These are phyloP conservation scores for Limnephilus lunatus DNA, from an alignment of 2,888 invertebrate species.

Conservation along the genomic window DNA sequence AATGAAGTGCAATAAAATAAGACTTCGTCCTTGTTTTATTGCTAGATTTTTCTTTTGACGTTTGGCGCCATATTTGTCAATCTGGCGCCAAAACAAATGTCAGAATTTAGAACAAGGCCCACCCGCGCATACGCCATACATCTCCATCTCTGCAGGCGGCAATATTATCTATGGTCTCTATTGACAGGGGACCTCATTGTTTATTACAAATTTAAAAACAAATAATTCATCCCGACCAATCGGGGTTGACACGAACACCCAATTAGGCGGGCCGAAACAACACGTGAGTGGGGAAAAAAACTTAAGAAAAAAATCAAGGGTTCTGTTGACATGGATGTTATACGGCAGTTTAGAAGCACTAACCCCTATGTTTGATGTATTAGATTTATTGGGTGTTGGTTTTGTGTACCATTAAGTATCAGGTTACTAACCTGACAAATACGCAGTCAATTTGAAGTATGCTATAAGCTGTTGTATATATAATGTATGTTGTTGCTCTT, in stretches of 20 bases:
- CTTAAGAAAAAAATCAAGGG: slow-evolving; percentile 16
- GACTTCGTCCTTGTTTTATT: background rate
- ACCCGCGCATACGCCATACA: slow-evolving; percentile 34
- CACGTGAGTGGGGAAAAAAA: background rate
- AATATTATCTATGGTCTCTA: background rate
- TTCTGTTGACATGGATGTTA: slow-evolving; percentile 16
- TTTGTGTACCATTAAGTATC: background rate
- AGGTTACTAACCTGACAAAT: background rate
- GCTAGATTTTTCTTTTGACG: background rate
- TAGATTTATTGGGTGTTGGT: background rate
- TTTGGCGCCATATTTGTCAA: slow-evolving; percentile 13
- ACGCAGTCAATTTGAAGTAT: background rate
- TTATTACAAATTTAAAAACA: slow-evolving; percentile 20
- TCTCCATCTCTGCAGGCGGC: slow-evolving; percentile 9
- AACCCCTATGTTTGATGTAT: slow-evolving; percentile 1
- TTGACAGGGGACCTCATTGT: slow-evolving; percentile 36
- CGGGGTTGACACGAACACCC: slow-evolving; percentile 37
- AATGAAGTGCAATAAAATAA: background rate
- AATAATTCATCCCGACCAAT: slow-evolving; percentile 35
- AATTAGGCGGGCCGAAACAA: slow-evolving; percentile 30
- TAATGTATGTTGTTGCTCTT: too few relatives aligned
- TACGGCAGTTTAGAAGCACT: background rate
- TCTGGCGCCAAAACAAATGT: slow-evolving; percentile 7
- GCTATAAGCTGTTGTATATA: too few relatives aligned
- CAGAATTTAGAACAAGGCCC: slow-evolving; percentile 17